These are phyloP conservation scores for Monochamus saltuarius DNA, from an alignment of 1,140 invertebrate genomes.

Conservation along the genomic window DNA sequence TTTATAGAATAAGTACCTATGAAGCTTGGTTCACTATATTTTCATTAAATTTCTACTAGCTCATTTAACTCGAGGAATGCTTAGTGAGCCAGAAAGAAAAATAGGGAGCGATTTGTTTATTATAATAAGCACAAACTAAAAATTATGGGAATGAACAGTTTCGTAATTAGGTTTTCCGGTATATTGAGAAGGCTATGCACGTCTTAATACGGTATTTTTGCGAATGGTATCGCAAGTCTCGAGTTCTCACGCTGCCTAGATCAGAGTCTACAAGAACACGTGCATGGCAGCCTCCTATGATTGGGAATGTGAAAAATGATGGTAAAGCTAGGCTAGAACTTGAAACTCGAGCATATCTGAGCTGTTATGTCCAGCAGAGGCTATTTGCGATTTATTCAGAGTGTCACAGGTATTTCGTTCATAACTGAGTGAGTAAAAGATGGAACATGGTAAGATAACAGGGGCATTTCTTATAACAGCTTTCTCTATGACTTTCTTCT, in stretches of 20 bases:
- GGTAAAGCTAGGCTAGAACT: not conserved
- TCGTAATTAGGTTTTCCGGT: conserved; percentile 2
- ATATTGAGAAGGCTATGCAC: conserved; percentile 5
- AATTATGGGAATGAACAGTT: not conserved
- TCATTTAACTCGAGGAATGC: not conserved
- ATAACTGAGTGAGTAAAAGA: too few relatives aligned
- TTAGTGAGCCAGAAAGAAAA: not conserved
- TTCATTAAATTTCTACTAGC: too few relatives aligned
- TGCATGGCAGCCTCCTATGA: conserved; percentile 1
- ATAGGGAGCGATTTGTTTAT: too few relatives aligned
- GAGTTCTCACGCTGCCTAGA: not conserved
- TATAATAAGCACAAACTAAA: too few relatives aligned
- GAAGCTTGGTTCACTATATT: too few relatives aligned
- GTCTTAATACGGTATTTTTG: conserved; percentile 7
- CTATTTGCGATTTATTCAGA: too few relatives aligned
- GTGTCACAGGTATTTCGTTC: too few relatives aligned
- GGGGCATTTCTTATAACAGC: too few relatives aligned
- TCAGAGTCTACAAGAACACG: conserved; percentile 2
- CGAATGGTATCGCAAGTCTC: not conserved
- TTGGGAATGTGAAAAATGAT: not conserved
- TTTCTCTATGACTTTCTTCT: too few relatives aligned
- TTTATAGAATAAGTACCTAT: too few relatives aligned
- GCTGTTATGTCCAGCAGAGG: not conserved
- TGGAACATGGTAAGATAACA: too few relatives aligned
- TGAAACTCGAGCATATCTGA: not conserved